Base-by-base conservation (phyloP, 2,113 vertebrate genomes). In the Larimichthys crocea region DNA sequence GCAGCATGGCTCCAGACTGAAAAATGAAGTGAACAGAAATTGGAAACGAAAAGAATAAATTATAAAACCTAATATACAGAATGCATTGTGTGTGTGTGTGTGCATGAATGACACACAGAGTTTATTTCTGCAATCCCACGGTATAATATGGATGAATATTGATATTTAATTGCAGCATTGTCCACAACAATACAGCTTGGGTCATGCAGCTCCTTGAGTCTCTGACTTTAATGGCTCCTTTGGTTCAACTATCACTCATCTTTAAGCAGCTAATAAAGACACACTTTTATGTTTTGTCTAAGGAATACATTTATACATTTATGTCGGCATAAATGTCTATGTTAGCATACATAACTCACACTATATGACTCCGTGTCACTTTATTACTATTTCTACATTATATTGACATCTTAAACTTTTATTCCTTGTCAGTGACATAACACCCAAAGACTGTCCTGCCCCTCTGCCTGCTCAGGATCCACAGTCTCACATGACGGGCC, bases 201-300 rank as follows among this genome's bases (percentile, higher is more conserved):
- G 17, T 71, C 31, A 46, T 35, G 22, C 0, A 26, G 57, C 49
- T 40, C 10, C 9, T 17, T 20, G 22, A 29, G 22, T 46, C 10
- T 76, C 11, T 63, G 40, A 22, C 65, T 26, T 49, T 20, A 55
- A 49, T n/a, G 10, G 26, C 14, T 49, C 22, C 67, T 72, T 44
- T 10, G 5, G 26, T 50, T 57, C 19, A 75, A 67, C 14, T n/a
- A 15, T 14, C 26, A 57, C 20, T 55, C 15, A n/a, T 44, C 22
- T 46, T 68, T 16, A 40, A 63, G 26, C 26, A 40, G 64, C 22
- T n/a, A 26, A 26, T 63, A 64, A 55, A 67, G 11, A 50, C 73
- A 4, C 17, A 11, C 0, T 16, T 63, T 57, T 17, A 64, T 70
- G 16, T 29, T 52, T 29, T 74, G 40, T 66, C 11, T 42, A 6